Base-by-base conservation (phyloP, 2,888 invertebrate genomes). In the Drosophila mettleri region DNA sequence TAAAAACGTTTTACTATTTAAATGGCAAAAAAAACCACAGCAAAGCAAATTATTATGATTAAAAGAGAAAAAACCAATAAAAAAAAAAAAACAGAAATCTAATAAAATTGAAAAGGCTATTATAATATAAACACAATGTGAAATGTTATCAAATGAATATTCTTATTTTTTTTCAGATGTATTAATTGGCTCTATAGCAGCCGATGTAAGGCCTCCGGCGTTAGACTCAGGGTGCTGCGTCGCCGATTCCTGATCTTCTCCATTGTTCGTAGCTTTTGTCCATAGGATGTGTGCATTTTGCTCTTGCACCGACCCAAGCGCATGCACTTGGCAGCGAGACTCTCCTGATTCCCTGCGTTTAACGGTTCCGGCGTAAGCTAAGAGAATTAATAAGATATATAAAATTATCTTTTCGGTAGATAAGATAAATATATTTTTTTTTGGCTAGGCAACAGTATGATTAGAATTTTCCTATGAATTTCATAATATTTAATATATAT, bases 1-100 rank as follows among this genome's bases (percentile, higher is more conserved):
- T 67, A 77, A 74, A 85, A 86, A 88, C 74, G 86, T 88, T 81
- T 89, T 81, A 88, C 84, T 87, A 88, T 80, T 80, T 86, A 77
- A 88, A 88, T 77, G 82, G 85, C 85, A 64, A 75, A 68, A 43
- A 27, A 58, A 69, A 67, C 45, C 59, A 57, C 61, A 59, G 78
- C 78, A 74, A 74, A 78, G 77, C 68, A 78, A 68, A 80, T 86
- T 81, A 84, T 78, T 67, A 80, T 77, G 61, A 80, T 81, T 63
- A 52, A 68, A 80, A 70, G 53, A 45, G 60, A 51, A 80, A 58
- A 75, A 60, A 49, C 22, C 34, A 64, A 33, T 43, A 43, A 31
- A 41, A 49, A 43, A 31, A 41, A 49, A 59, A 38, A 67, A 57
- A 39, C 61, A 80, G 69, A 74, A 75, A 78, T 75, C 74, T 78